These are phyloP conservation scores for Rhinichthys osculus DNA, from an alignment of 2,797 vertebrate genomes.

Conservation along the genomic window DNA sequence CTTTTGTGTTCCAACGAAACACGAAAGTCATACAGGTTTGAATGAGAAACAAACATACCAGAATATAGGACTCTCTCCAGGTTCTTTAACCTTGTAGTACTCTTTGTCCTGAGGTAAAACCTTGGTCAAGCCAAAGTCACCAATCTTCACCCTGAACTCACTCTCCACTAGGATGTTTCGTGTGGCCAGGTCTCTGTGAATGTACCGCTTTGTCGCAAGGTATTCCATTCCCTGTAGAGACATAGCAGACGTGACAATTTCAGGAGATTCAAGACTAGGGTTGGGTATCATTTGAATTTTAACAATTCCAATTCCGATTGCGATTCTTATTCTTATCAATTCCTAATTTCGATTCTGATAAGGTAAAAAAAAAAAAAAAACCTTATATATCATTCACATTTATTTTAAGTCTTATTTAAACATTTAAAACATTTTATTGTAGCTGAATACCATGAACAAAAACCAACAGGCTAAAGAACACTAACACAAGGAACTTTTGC, in stretches of 20 bases:
- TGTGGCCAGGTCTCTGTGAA: conserved; percentile 96
- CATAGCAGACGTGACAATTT: background rate
- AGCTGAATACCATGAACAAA: too few relatives aligned
- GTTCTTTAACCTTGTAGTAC: conserved; percentile 97
- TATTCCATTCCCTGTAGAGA: conserved; percentile 93
- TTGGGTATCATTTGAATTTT: too few relatives aligned
- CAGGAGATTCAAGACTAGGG: background rate
- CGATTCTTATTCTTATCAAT: too few relatives aligned
- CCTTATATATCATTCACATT: too few relatives aligned
- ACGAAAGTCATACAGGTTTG: background rate
- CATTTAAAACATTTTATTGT: too few relatives aligned
- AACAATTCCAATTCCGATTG: too few relatives aligned
- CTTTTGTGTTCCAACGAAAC: background rate
- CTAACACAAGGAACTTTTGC: too few relatives aligned
- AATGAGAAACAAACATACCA: conserved; percentile 78
- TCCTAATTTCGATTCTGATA: too few relatives aligned
- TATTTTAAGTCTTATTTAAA: too few relatives aligned
- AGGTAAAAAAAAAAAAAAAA: too few relatives aligned
- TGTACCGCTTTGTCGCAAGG: conserved; percentile 91
- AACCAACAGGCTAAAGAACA: too few relatives aligned
- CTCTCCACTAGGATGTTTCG: conserved; percentile 97
- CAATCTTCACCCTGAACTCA: conserved; percentile 96
- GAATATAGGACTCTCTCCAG: conserved; percentile 98
- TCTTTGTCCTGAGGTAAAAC: conserved; percentile 97
- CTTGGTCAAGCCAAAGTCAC: conserved; percentile 97